phyloP scores from a whole-genome alignment of 2,797 vertebrate genomes.

The Hipposideros larvatus region DNA sequence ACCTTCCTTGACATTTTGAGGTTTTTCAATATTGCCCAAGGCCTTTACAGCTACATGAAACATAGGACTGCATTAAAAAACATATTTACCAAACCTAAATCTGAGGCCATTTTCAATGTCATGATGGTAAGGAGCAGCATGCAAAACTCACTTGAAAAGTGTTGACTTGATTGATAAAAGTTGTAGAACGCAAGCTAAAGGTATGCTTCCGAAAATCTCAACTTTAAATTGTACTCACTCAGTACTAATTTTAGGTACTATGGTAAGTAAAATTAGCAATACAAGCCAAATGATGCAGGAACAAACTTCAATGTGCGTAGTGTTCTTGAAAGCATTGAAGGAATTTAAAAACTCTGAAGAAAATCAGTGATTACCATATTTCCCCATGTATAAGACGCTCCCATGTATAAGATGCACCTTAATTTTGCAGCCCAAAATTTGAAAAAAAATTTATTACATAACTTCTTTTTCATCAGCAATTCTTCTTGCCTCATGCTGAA shows the following conservation, averaged over 20 bases:
- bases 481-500: too few relatives aligned
- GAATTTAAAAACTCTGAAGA: neutral
- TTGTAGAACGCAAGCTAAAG: slow-evolving; percentile 1
- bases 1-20: neutral
- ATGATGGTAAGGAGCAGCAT: neutral
- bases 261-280: neutral
- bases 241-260: neutral
- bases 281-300: neutral
- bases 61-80: neutral
- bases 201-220: neutral
- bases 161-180: neutral
- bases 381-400: too few relatives aligned
- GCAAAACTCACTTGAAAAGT: neutral
- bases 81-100: neutral
- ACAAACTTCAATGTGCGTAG: neutral
- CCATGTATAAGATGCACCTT: too few relatives aligned
- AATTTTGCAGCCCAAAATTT: too few relatives aligned
- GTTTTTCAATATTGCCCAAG: neutral
- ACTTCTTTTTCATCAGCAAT: too few relatives aligned
- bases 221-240: neutral
- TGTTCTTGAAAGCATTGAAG: neutral
- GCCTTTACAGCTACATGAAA: neutral
- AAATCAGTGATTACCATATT: neutral
- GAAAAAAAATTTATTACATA: too few relatives aligned
- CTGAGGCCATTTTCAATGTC: neutral